Conservation (phyloP, 1,140 invertebrate species). For the Caenorhabditis latens region DNA sequence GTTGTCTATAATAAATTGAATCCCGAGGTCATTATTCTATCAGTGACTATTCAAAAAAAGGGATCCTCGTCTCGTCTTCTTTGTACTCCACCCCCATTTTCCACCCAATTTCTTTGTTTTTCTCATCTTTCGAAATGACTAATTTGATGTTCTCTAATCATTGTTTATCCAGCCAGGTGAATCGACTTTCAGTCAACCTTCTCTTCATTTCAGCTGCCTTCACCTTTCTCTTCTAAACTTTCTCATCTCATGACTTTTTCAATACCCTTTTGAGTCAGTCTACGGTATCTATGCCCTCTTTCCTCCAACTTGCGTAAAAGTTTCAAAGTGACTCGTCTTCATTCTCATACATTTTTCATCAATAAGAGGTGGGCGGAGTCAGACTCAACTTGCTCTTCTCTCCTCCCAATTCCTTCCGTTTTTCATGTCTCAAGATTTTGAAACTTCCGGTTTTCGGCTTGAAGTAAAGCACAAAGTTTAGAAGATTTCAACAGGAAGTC, state of each 20-base stretch:
- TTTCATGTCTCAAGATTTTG: background rate
- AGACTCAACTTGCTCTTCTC: background rate
- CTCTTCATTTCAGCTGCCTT: background rate
- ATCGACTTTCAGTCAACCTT: background rate
- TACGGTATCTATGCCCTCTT: background rate
- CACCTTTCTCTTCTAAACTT: background rate
- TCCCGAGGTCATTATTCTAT: background rate
- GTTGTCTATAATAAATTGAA: constrained; percentile 30
- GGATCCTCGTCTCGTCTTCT: background rate
- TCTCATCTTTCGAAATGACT: background rate
- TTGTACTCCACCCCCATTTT: background rate
- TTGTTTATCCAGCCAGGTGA: background rate
- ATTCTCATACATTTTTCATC: constrained; percentile 34
- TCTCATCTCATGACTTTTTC: constrained; percentile 7
- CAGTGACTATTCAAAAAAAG: background rate
- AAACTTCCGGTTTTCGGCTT: background rate
- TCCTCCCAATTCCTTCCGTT: constrained; percentile 22
- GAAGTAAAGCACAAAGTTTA: constrained; percentile 40
- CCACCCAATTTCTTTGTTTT: constrained; percentile 6
- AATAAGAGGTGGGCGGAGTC: constrained; percentile 8
- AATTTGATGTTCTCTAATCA: constrained; percentile 14
- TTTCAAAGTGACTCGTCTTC: background rate
- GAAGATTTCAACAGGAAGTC: constrained; percentile 16
- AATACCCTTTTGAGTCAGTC: background rate
- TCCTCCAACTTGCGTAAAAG: background rate